A percentile compares a stretch with the other conserved stretches of the same genome.
phyloP scores from a whole-genome alignment of 2,888 invertebrate genomes.

The Lampropteryx suffumata region DNA sequence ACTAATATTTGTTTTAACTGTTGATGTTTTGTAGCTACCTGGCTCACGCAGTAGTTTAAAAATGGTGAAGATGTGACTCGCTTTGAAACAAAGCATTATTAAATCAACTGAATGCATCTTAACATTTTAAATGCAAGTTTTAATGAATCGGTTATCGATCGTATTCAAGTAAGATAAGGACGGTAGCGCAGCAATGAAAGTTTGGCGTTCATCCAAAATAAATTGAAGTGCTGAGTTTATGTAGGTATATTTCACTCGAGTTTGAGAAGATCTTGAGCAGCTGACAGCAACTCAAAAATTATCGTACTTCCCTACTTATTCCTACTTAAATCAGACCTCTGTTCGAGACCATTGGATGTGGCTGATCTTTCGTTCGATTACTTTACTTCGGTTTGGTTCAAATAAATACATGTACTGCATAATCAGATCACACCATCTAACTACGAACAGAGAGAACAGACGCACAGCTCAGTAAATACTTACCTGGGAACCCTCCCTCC shows the following conservation, averaged over 20 bases:
- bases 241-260: slow-evolving; percentile 32
- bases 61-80: neutral
- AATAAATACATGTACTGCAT: too few species aligned
- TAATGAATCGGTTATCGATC: slow-evolving; percentile 34
- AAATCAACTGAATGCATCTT: too few species aligned
- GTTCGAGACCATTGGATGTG: neutral
- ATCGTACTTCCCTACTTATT: too few species aligned
- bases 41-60: neutral
- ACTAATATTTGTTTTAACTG: slow-evolving; percentile 7
- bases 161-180: slow-evolving; percentile 5
- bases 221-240: slow-evolving; percentile 10
- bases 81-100: neutral
- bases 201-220: slow-evolving; percentile 28
- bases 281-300: slow-evolving; percentile 40
- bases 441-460: too few species aligned
- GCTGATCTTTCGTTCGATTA: neutral
- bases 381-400: too few species aligned
- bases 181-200: slow-evolving; percentile 22
- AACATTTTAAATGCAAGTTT: neutral
- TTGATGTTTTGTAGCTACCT: neutral
- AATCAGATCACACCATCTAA: too few species aligned
- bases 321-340: slow-evolving; percentile 29
- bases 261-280: slow-evolving; percentile 19
- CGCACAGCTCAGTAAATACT: too few species aligned
- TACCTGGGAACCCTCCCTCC: too few species aligned